Evolutionary conservation across 2,888 invertebrate genomes (phyloP), one percentile per base, ranked within the genome.

Genomic region (Cheilosia variabilis): DNA sequence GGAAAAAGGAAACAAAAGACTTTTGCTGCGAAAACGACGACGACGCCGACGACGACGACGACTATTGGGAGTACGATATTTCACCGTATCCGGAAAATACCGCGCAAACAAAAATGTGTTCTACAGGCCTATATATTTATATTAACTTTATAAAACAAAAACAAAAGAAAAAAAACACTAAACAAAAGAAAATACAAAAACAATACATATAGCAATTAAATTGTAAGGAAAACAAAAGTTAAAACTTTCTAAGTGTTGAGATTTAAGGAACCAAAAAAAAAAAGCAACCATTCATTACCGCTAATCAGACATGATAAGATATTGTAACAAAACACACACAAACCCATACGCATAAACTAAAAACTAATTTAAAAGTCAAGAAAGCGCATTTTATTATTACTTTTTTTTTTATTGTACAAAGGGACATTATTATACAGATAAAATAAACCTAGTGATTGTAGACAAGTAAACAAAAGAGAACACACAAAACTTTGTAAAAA

Each of bases 21-120:
- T 81, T 81, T 62, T 71, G 60, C 65, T 53, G 60, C 75, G 65
- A 71, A 24, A 55, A 76, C 69, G 47, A 52, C 69, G 47, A 52
- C 43, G 37, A 47, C 15, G 57, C 31, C 15, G 24, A 24, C 10
- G 24, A 47, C n/a, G 45, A 47, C n/a, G 45, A 47, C 45, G n/a
- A 47, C n/a, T 9, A 47, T 31, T 31, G 22, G 24, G 55, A 53
- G 10, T 43, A 43, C 43, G 53, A 57, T 31, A 45, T 52, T 58
- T 71, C 31, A 19, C 50, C 31, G 50, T 17, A 45, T n/a, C n/a
- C 37, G 34, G 58, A 65, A 57, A 10, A 50, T 52, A 75, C 34
- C 75, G 68, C 62, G 71, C 62, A 86, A 86, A 75, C 65, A 76
- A 71, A 52, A 86, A 77, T 81, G 81, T 86, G 86, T 86, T 81